Evolutionary conservation across 2,113 vertebrate species (phyloP), one percentile per base, ranked within the genome.

Genomic region (Sinocyclocheilus rhinocerous): DNA sequence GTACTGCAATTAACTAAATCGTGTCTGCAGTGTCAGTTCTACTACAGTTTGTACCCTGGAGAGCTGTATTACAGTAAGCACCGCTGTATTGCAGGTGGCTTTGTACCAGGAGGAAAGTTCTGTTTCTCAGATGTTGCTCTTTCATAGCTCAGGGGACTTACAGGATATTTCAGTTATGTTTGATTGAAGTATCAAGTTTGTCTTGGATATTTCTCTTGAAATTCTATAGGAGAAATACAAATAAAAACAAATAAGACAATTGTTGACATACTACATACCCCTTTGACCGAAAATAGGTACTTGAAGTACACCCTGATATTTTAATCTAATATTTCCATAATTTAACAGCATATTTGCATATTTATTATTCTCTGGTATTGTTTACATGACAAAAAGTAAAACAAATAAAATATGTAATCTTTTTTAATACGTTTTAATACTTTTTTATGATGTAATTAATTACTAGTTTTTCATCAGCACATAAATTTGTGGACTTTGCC

Each of bases 1-100:
- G 80, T 70, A 36, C 81, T 12, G 45, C 26, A 52, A 70, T 82
- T 67, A 82, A 36, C 26, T n/a, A 50, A 82, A 70, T 81, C 79
- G 57, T 15, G 3, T 81, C 36, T 81, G 42, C 79, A 7, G 63
- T 33, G 18, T 26, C 65, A 36, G 22, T 81, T 20, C 59, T 67
- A 65, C 42, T 52, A 29, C 2, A 0, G 81, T 67, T 69, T 50
- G 80, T 50, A 67, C 63, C 45, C 42, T 82, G 63, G 63, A 82
- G 80, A 52, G n/a, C 24, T 69, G 80, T 67, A 26, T 82, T 82
- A 70, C 81, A n/a, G 65, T 82, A 70, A 82, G 45, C 65, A 52
- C 81, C 20, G 18, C 45, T 81, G 16, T 67, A 29, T 50, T 48
- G 61, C 59, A 81, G 61, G 67, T 48, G 65, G 45, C 63, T 70